Base-by-base conservation (phyloP, 92 coral and sea anemone genomes). In the Actinernus sp. region DNA sequence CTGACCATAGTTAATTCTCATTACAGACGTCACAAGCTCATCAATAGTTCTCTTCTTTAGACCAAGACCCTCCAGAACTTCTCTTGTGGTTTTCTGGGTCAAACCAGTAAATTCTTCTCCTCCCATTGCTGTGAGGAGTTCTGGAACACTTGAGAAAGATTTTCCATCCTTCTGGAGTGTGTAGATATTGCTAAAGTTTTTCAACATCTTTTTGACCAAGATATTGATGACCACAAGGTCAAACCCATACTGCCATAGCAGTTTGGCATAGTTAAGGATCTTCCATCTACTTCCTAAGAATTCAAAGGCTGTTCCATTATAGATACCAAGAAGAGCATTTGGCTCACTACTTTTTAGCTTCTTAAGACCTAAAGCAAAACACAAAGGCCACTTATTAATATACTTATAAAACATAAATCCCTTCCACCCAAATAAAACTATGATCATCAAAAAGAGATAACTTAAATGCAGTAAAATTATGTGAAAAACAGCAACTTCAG, bases 1-100 rank as follows among this genome's bases (percentile, higher is more conserved):
- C 45, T 95, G 99, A 4, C 99, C 99, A 87, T 95, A 95, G 60
- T 95, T 95, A 47, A 87, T 70, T 51, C 97, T 91, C 87, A 76
- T 95, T n/a, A 88, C 92, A 37, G 77, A 89, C 13, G 99, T 87
- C 8, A 88, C 99, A 18, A 95, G 77, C 57, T 95, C 97, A 49
- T 95, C 89, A 31, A 95, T 87, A 26, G 93, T 70, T 2, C 63
- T 16, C 14, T 85, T 89, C 39, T 89, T 87, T 8, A 95, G 67
- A 16, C 97, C 96, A 55, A 83, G 51, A 11, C 71, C 77, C 31
- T 57, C 64, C 70, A 95, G 75, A 25, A 70, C 86, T 37, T 80
- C 70, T 58, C 88, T 71, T 8, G 80, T 49, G 19, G 87, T 74
- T 18, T 50, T 76, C 40, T 91, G 88, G 1, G 91, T 79, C 75